Conservation (phyloP, 2,113 vertebrate genomes). For the Paralichthys olivaceus region DNA sequence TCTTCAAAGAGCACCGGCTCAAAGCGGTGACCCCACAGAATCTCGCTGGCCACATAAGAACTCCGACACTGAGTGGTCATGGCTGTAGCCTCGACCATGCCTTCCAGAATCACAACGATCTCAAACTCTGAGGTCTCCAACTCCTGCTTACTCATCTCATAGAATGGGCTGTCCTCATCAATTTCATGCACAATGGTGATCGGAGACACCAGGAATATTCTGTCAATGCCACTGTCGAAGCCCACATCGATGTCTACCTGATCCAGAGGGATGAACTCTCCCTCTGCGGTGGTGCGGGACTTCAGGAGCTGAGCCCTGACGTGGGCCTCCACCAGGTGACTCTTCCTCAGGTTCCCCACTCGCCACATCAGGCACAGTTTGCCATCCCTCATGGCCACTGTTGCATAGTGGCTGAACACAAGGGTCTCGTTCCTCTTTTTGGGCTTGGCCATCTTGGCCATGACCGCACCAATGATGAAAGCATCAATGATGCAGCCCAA, state of each 20-base stretch:
- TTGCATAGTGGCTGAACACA: constrained; percentile 94
- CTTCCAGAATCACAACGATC: constrained; percentile 96
- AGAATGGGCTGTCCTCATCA: constrained; percentile 95
- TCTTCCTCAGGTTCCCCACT: constrained; percentile 94
- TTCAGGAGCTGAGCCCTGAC: constrained; percentile 95
- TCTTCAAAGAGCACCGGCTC: constrained; percentile 97
- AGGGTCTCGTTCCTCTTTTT: constrained; percentile 97
- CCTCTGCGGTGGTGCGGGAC: constrained; percentile 93
- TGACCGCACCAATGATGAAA: constrained; percentile 96
- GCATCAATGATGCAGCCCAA: constrained; percentile 97
- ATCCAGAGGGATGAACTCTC: constrained; percentile 96
- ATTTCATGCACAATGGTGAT: constrained; percentile 97
- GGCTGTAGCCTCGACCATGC: constrained; percentile 97
- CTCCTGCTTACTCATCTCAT: constrained; percentile 92
- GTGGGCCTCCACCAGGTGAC: constrained; percentile 95
- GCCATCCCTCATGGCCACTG: constrained; percentile 94
- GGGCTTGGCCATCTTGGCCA: constrained; percentile 98
- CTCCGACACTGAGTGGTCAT: constrained; percentile 99
- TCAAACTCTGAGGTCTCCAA: constrained; percentile 94
- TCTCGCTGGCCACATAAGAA: constrained; percentile 93
- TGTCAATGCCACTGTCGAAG: constrained; percentile 95
- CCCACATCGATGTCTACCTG: constrained; percentile 96
- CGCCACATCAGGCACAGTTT: constrained; percentile 98
- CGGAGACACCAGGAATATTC: constrained; percentile 94
- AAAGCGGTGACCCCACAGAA: constrained; percentile 97